phyloP scores from a whole-genome alignment of 2,113 vertebrate genomes.

The Labeo rohita region DNA sequence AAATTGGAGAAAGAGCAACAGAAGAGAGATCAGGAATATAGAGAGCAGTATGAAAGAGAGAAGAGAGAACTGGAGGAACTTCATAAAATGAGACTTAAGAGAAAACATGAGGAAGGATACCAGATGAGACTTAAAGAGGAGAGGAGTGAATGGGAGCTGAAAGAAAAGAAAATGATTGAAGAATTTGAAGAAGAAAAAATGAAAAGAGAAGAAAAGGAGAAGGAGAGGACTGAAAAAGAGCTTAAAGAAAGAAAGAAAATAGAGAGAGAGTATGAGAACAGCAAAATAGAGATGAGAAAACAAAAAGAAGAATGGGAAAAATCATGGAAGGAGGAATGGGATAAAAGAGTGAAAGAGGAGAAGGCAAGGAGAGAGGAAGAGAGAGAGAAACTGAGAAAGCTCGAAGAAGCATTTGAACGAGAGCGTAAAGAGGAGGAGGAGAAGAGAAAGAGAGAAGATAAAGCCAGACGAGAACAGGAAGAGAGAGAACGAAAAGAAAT shows the following conservation, averaged over 20 bases:
- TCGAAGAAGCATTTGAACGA: not conserved
- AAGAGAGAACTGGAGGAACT: not conserved
- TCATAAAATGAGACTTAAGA: not conserved
- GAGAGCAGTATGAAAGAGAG: not conserved
- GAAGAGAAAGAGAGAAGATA: not conserved
- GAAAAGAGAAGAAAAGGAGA: not conserved
- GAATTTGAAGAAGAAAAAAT: not conserved
- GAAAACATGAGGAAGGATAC: not conserved
- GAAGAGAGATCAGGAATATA: not conserved
- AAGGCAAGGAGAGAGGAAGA: not conserved
- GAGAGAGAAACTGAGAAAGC: not conserved
- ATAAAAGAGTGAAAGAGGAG: not conserved
- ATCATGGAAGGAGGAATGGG: not conserved
- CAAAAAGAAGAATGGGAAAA: not conserved
- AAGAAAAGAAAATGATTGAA: conserved; percentile 1
- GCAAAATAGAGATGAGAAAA: not conserved
- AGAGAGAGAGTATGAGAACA: not conserved
- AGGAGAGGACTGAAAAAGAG: not conserved
- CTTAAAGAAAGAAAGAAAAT: not conserved
- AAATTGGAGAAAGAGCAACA: not conserved
- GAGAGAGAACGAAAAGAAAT: not conserved
- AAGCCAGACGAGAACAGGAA: not conserved
- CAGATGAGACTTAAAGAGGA: not conserved
- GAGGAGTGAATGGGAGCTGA: not conserved
- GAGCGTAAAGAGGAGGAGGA: not conserved